These are phyloP conservation scores for Zingel zingel DNA, from an alignment of 2,113 vertebrate species.

Conservation along the genomic window DNA sequence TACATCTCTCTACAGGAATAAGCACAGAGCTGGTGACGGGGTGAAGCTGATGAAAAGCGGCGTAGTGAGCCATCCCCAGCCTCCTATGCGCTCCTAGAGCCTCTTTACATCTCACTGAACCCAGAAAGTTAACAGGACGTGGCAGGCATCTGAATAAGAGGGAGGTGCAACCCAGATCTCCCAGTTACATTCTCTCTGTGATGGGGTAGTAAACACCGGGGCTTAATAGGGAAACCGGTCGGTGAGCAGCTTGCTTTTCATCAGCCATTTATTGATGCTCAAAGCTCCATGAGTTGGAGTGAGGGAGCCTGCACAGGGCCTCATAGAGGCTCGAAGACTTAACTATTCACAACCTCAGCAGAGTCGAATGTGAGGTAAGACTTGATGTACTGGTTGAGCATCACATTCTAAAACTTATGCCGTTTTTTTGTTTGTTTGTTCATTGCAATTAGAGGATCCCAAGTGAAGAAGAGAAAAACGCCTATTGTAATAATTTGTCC, in stretches of 20 bases:
- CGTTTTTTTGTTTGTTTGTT: neutral
- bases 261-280: conserved; percentile 54
- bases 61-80: conserved; percentile 54
- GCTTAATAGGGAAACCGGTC: conserved; percentile 63
- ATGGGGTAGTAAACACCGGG: conserved; percentile 55
- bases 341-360: conserved; percentile 26
- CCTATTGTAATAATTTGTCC: conserved; percentile 19
- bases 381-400: neutral
- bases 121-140: conserved; percentile 65
- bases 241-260: conserved; percentile 63
- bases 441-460: conserved; percentile 1
- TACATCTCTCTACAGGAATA: conserved; percentile 39
- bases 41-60: conserved; percentile 66
- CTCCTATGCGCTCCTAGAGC: conserved; percentile 35
- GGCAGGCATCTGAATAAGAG: conserved; percentile 74
- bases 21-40: conserved; percentile 30
- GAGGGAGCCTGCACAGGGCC: neutral
- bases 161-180: conserved; percentile 61
- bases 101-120: conserved; percentile 73
- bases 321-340: conserved; percentile 13
- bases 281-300: conserved; percentile 30
- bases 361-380: conserved; percentile 41
- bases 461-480: conserved; percentile 15
- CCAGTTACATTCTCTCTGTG: conserved; percentile 56
- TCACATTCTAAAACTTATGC: neutral